Percentiles rank a stretch among this genome's conserved stretches.
These are phyloP conservation scores for Sacculina carcini DNA, from an alignment of 2,888 invertebrate genomes.

Conservation along the genomic window DNA sequence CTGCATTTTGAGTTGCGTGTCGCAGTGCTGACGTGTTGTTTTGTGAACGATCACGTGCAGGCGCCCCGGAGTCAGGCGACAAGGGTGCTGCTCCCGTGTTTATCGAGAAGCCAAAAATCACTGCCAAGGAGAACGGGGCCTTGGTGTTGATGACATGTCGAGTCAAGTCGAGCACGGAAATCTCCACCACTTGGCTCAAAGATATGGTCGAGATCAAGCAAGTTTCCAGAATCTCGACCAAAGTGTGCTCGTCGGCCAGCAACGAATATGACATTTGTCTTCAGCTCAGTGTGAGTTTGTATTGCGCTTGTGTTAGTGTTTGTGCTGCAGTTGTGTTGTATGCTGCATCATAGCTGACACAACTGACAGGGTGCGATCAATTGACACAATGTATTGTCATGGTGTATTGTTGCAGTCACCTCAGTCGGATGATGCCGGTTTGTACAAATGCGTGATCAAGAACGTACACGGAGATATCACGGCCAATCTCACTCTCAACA, in stretches of 20 bases:
- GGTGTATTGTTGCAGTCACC: conserved; percentile 39
- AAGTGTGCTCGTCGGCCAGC: conserved; percentile 44
- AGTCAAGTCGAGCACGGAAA: conserved; percentile 67
- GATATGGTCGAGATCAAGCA: conserved; percentile 61
- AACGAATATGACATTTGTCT: conserved; percentile 64
- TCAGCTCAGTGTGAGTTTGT: conserved; percentile 37
- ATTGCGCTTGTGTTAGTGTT: not conserved
- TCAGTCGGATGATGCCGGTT: conserved; percentile 78
- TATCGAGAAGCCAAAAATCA: conserved; percentile 93
- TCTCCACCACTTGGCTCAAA: conserved; percentile 81
- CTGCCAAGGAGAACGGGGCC: conserved; percentile 90
- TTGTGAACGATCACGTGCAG: conserved; percentile 10
- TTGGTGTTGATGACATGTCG: conserved; percentile 63
- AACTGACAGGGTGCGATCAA: not conserved
- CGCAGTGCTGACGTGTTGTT: not conserved
- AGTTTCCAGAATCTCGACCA: conserved; percentile 56
- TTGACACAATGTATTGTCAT: not conserved
- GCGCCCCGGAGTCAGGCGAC: no score
- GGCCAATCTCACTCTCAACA: conserved; percentile 86
- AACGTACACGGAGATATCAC: conserved; percentile 87
- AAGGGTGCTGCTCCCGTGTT: conserved; percentile 87
- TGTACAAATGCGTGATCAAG: conserved; percentile 93
- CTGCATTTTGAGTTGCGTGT: not conserved
- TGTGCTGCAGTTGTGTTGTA: no score
- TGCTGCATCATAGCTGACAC: no score